These are phyloP conservation scores for Mus caroli DNA, from an alignment of 2,797 vertebrate species.

Conservation along the genomic window DNA sequence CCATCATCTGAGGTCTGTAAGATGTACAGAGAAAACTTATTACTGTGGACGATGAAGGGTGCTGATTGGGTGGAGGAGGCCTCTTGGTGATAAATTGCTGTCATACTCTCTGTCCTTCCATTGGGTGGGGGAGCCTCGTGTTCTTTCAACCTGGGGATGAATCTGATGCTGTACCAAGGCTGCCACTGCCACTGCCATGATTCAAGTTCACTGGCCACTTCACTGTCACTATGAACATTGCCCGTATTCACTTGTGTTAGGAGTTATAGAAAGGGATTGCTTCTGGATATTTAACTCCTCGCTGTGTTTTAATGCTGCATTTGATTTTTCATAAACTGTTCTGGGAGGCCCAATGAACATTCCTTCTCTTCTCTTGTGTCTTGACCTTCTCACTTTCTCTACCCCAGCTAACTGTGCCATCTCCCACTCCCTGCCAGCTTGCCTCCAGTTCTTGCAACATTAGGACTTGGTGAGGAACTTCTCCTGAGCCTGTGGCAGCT, in stretches of 20 bases:
- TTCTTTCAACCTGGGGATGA: constrained; percentile 98
- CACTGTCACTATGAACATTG: not conserved
- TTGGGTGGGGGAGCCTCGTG: constrained; percentile 97
- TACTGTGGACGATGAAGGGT: constrained; percentile 91
- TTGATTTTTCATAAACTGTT: not conserved
- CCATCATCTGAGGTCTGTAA: constrained; percentile 91
- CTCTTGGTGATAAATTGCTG: constrained; percentile 89
- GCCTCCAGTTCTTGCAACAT: not conserved
- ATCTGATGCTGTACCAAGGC: constrained; percentile 92
- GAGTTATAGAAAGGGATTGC: not conserved
- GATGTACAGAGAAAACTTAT: constrained; percentile 91
- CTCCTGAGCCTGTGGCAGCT: no score
- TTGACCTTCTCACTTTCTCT: not conserved
- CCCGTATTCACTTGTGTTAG: not conserved
- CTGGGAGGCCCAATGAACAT: not conserved
- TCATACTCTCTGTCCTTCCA: constrained; percentile 96
- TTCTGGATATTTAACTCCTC: not conserved
- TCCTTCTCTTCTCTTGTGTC: not conserved
- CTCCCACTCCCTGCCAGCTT: not conserved
- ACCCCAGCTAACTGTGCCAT: not conserved
- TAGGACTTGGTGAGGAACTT: not conserved
- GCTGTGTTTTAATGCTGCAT: not conserved
- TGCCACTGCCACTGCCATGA: not conserved
- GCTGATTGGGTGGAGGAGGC: constrained; percentile 84
- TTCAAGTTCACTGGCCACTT: not conserved